Base-by-base conservation (phyloP, 2,113 vertebrate species). In the Grammomys dolichurus region DNA sequence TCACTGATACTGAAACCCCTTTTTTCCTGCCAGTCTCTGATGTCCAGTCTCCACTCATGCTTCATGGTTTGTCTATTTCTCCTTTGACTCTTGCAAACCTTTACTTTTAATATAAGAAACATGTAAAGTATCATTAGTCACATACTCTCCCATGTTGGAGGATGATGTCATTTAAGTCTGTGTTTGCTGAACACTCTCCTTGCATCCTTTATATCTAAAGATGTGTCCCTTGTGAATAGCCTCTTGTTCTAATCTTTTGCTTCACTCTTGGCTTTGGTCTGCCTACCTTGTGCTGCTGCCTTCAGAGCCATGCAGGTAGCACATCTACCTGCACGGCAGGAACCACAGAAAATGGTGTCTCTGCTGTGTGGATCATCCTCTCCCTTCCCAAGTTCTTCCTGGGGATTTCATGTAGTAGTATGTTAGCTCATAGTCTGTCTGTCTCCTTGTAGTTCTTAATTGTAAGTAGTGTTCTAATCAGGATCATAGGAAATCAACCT, bases 91-190 rank as follows among this genome's bases (percentile, higher is more conserved):
- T 5, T 51, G 24, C 17, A 85, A 43, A 24, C 6, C 60, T 73
- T 65, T 90, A 63, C 70, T 93, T 93, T 67, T 85, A 94, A 72
- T 46, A 56, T 65, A 46, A 56, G 51, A 91, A 91, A 54, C 33
- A 87, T 43, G 51, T 51, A 51, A 91, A 54, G 54, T 43, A 26
- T 77, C 54, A 76, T 48, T 70, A 86, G 60, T 48, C 46, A 11
- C 9, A 40, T 78, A 67, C 58, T 80, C 36, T 48, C 60, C 72
- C 40, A 12, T 82, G 14, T 92, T 67, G 43, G 20, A 40, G n/a
- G 86, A 87, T 51, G 9, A 36, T 87, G 5, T 86, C 36, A 40
- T 78, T 40, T 48, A 51, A 43, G 48, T 80, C 46, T 65, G n/a
- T 78, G 51, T 75, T 75, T n/a, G 67, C 22, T n/a, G 4, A 72